Evolutionary conservation across 2,888 invertebrate genomes (phyloP).

Genomic region (Cosmia pyralina): DNA sequence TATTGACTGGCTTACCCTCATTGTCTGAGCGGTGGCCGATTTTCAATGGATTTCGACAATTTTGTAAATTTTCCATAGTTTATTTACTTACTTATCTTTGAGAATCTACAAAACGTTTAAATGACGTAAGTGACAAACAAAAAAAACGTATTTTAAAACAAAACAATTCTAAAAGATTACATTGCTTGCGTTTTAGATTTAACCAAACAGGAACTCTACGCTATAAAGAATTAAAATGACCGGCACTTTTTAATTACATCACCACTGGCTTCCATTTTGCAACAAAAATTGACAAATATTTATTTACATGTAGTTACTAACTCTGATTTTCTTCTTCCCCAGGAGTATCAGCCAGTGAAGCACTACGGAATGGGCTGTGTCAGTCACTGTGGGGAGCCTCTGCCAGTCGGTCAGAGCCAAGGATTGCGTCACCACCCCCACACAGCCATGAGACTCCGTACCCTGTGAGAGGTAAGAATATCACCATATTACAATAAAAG

Average conservation of each 20-base stretch:
- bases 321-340: constrained; percentile 40
- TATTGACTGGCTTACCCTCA: constrained; percentile 59
- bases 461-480: constrained; percentile 77
- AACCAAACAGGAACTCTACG: no score
- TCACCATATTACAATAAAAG: no score
- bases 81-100: background rate
- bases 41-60: constrained; percentile 12
- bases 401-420: constrained; percentile 78
- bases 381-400: constrained; percentile 86
- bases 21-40: constrained; percentile 15
- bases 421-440: constrained; percentile 77
- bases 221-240: background rate
- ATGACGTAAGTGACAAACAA: background rate
- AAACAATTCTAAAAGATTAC: no score
- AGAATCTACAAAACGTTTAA: background rate
- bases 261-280: background rate
- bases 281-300: background rate
- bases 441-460: constrained; percentile 78
- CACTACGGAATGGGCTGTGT: constrained; percentile 83
- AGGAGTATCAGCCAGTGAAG: constrained; percentile 86
- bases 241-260: background rate
- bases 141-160: no score
- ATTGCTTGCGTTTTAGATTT: no score
- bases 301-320: background rate
- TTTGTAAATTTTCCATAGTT: background rate